phyloP scores from a whole-genome alignment of 1,140 invertebrate species.

The Drosophila nannoptera region DNA sequence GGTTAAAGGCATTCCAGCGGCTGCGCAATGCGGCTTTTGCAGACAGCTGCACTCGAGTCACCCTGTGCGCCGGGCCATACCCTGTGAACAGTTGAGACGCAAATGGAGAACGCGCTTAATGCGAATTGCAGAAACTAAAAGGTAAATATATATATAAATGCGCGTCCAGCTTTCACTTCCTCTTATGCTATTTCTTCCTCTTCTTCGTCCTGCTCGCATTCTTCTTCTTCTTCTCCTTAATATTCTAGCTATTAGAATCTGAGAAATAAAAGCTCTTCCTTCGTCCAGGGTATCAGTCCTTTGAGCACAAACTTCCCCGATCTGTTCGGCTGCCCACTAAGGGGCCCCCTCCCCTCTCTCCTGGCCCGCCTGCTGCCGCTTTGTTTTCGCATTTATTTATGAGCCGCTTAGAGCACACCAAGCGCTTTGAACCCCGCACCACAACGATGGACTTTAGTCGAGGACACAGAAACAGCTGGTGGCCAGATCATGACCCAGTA shows the following conservation, averaged over 20 bases:
- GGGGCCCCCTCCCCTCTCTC: constrained; percentile 13
- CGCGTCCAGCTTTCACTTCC: no score
- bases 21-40: constrained; percentile 43
- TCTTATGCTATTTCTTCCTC: no score
- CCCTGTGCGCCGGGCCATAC: constrained; percentile 43
- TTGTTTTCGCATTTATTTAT: constrained; percentile 77
- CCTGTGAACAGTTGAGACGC: background rate
- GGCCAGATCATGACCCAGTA: constrained; percentile 40
- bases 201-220: no score
- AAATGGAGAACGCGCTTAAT: background rate
- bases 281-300: background rate
- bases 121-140: background rate
- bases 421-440: constrained; percentile 66
- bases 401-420: constrained; percentile 69
- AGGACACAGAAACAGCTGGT: constrained; percentile 39
- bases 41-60: constrained; percentile 20
- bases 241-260: no score
- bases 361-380: constrained; percentile 58
- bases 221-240: no score
- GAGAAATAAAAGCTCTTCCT: no score
- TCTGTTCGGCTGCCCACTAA: constrained; percentile 18
- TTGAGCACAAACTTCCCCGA: background rate
- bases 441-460: constrained; percentile 24
- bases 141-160: no score
- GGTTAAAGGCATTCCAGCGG: constrained; percentile 67